Percentiles rank a stretch among this genome's conserved stretches.
These are phyloP conservation scores for Lethocerus indicus DNA, from an alignment of 1,140 invertebrate genomes.

Conservation along the genomic window DNA sequence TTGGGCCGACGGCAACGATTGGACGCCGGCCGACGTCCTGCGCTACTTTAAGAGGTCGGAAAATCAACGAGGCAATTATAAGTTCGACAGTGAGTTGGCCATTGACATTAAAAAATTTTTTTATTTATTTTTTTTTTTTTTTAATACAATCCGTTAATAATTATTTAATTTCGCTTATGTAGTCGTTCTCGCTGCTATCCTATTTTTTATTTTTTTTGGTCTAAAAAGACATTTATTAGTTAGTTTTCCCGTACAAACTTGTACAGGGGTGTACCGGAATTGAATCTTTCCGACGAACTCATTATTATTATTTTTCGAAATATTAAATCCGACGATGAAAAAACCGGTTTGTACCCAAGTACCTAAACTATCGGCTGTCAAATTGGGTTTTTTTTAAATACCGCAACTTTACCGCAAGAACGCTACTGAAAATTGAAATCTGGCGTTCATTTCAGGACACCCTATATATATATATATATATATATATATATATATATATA, in stretches of 20 bases:
- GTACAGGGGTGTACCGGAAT: background rate
- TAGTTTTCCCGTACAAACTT: background rate
- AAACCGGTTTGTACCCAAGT: too few species aligned
- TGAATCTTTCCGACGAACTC: too few species aligned
- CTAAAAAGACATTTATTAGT: background rate
- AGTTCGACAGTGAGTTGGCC: slow-evolving; percentile 18
- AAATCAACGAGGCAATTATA: slow-evolving; percentile 19
- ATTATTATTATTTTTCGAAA: too few species aligned
- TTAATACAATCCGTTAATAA: background rate
- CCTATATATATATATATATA: too few species aligned
- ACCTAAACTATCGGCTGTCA: too few species aligned
- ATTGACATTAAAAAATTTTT: slow-evolving; percentile 18
- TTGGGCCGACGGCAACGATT: slow-evolving; percentile 43
- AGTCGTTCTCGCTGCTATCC: background rate
- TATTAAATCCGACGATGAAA: too few species aligned
- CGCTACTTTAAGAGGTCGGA: slow-evolving; percentile 37
- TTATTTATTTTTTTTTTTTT: background rate
- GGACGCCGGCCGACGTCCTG: slow-evolving; percentile 38
- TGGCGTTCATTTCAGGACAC: too few species aligned
- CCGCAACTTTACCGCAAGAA: too few species aligned
- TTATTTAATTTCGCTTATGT: background rate
- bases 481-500: too few species aligned
- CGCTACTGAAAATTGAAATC: too few species aligned
- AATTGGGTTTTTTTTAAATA: too few species aligned
- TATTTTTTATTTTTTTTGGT: background rate